Conservation (phyloP, 1,140 invertebrate species). For the Plutomurus gul region DNA sequence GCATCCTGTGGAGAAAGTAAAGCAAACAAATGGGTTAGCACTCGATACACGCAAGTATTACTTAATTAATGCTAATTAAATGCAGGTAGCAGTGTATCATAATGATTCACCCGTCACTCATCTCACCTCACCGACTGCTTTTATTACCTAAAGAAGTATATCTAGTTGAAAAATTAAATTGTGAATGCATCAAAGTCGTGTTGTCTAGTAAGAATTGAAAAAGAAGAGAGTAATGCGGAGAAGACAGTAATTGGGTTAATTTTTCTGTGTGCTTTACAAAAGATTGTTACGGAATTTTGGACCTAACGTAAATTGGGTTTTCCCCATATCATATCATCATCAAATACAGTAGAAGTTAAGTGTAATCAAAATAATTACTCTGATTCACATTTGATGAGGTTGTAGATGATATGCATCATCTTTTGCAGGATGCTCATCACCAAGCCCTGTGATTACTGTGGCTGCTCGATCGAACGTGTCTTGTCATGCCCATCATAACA, state of each 20-base stretch:
- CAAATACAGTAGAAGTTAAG: neutral
- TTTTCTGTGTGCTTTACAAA: neutral
- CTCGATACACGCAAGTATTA: neutral
- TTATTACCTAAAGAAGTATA: no score
- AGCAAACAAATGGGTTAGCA: conserved; percentile 49
- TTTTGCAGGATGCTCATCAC: conserved; percentile 13
- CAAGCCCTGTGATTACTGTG: conserved; percentile 7
- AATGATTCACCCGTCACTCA: neutral
- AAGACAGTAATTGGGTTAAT: no score
- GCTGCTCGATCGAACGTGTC: neutral
- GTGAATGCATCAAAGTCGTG: no score
- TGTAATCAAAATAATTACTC: conserved; percentile 28
- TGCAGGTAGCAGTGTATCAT: neutral
- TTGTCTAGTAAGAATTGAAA: no score
- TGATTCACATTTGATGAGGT: conserved; percentile 9
- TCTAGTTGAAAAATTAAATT: no score
- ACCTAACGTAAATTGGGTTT: conserved; percentile 7
- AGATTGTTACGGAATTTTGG: neutral
- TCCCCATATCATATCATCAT: conserved; percentile 5
- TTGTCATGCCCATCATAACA: neutral
- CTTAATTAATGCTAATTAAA: conserved; percentile 20
- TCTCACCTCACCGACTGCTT: no score
- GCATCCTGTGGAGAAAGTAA: conserved; percentile 83
- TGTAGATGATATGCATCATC: conserved; percentile 9
- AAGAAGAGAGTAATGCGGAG: no score